Evolutionary conservation across 2,888 invertebrate genomes (phyloP).

Genomic region (Herminia tarsipennalis): DNA sequence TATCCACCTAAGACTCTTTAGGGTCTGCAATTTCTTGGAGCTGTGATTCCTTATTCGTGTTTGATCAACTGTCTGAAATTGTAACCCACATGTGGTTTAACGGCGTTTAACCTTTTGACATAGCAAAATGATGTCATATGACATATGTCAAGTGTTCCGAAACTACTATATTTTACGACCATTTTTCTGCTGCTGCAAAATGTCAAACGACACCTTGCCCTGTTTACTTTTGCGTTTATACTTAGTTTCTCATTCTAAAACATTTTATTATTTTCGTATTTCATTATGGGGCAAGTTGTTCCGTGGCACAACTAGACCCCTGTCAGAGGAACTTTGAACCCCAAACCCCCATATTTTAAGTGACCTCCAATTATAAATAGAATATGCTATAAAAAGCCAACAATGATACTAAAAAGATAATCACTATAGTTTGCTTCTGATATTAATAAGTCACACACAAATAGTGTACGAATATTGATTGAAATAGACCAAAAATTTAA

Average conservation of each 20-base stretch:
- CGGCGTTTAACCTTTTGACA: slow-evolving; percentile 6
- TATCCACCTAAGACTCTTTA: too few relatives aligned
- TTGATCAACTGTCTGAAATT: neutral
- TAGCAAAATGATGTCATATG: slow-evolving; percentile 11
- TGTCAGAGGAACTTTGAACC: neutral
- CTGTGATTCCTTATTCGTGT: too few relatives aligned
- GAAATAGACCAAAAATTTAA: slow-evolving; percentile 1
- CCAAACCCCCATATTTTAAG: neutral
- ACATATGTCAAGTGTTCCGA: slow-evolving; percentile 9
- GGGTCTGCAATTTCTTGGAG: too few relatives aligned
- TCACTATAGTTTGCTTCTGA: neutral
- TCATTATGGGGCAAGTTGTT: slow-evolving; percentile 10
- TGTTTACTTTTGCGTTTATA: neutral
- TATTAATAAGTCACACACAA: neutral
- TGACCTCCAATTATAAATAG: neutral
- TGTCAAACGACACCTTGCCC: neutral
- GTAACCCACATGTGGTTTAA: neutral
- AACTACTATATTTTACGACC: slow-evolving; percentile 3
- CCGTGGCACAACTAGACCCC: slow-evolving; percentile 2
- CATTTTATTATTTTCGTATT: neutral
- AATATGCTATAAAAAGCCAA: neutral
- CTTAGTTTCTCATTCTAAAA: neutral
- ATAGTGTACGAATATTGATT: neutral
- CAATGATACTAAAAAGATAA: neutral
- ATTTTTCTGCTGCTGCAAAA: slow-evolving; percentile 2